Evolutionary conservation across 2,113 vertebrate species (phyloP).

Genomic region (Melanerpes formicivorus): DNA sequence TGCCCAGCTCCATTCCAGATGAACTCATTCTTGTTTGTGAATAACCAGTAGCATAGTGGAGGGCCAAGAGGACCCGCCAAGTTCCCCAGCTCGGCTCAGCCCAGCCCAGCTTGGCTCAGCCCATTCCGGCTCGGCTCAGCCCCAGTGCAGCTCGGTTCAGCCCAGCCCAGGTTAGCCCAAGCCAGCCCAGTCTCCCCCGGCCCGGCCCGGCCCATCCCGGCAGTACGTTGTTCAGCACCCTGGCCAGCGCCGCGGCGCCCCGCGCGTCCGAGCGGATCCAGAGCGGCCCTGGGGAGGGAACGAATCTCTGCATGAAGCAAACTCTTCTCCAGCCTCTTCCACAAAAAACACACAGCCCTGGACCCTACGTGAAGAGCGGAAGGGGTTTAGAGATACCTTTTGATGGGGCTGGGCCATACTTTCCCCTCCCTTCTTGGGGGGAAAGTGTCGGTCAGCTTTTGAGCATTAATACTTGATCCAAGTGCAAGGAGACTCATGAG

Average conservation of each 20-base stretch:
- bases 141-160: not conserved
- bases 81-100: not conserved
- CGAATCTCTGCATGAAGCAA: fast-evolving
- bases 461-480: not conserved
- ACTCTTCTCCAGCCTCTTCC: not conserved
- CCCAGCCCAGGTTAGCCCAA: too few relatives aligned
- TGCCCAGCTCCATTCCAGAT: not conserved
- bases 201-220: fast-evolving
- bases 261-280: not conserved
- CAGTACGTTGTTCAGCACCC: not conserved
- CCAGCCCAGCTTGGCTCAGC: not conserved
- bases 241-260: not conserved
- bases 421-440: fast-evolving
- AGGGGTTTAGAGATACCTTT: not conserved
- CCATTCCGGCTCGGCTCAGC: too few relatives aligned
- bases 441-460: not conserved
- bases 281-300: fast-evolving
- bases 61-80: fast-evolving
- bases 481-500: not conserved
- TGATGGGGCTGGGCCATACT: too few relatives aligned
- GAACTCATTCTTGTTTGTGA: not conserved
- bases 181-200: not conserved
- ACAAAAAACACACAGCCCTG: fast-evolving
- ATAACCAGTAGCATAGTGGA: fast-evolving
- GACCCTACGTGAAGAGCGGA: fast-evolving